These are phyloP conservation scores for Anseranas semipalmata DNA, from an alignment of 2,113 vertebrate genomes.

Conservation along the genomic window DNA sequence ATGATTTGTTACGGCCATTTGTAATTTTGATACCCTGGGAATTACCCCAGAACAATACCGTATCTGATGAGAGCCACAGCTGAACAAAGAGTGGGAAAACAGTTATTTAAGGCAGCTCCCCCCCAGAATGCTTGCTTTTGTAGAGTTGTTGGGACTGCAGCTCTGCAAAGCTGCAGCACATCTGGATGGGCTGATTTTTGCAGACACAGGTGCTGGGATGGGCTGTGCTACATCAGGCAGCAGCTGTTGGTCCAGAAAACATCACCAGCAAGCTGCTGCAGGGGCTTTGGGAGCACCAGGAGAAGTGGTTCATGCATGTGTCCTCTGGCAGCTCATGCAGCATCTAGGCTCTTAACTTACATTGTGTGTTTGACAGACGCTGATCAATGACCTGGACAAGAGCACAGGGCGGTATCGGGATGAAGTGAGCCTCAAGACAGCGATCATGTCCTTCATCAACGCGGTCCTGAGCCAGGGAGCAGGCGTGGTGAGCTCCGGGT, in stretches of 20 bases:
- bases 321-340: not conserved
- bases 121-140: not conserved
- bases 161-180: not conserved
- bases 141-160: not conserved
- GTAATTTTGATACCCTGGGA: not conserved
- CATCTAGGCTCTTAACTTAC: fast-evolving
- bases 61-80: not conserved
- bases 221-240: not conserved
- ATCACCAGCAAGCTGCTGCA: fast-evolving
- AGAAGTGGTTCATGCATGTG: fast-evolving
- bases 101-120: not conserved
- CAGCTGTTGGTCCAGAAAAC: not conserved
- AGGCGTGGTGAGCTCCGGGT: constrained; percentile 84
- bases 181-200: not conserved
- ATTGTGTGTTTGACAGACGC: constrained; percentile 76
- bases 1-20: not conserved
- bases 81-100: not conserved
- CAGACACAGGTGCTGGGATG: not conserved
- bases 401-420: constrained; percentile 95
- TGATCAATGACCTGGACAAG: constrained; percentile 96
- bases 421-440: constrained; percentile 97
- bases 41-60: not conserved
- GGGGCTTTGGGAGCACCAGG: fast-evolving
- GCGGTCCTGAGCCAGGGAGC: constrained; percentile 97
- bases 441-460: constrained; percentile 99